Evolutionary conservation across 2,113 vertebrate genomes (phyloP), one percentile per base, ranked within the genome.

Genomic region (Sinocyclocheilus grahami): DNA sequence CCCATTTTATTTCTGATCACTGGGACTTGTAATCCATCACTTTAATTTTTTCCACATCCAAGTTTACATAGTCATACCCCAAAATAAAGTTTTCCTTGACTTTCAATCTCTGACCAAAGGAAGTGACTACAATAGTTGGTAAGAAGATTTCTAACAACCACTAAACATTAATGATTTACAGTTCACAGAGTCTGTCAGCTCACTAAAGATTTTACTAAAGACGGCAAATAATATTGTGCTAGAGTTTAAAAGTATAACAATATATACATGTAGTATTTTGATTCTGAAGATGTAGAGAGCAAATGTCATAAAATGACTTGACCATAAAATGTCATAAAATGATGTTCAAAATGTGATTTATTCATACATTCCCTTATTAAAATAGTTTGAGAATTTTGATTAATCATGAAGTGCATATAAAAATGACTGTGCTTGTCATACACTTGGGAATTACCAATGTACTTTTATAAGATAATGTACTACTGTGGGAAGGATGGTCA

Each of bases 121-220:
- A 72, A 39, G 69, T 22, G 3, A 39, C 10, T 39, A 39, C 39
- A 22, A 22, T 39, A 72, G 69, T 72, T 72, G 69, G 69, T 10
- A 39, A 71, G 16, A 39, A 20, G 33, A 37, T 18, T 37, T 71
- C 2, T 5, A 71, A 71, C 16, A 71, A 71, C 8, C 30, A 37
- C 10, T 33, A 20, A 9, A 71, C 7, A 51, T 85, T 77, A 77
- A 78, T 78, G 16, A 85, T 78, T 78, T 65, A 85, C n/a, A 76
- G 51, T 37, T 12, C 8, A 42, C 42, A 46, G n/a, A 20, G 4
- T 78, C 51, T 37, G 11, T 79, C 27, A n/a, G 33, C 20, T 79
- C 16, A 60, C 33, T 6, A 13, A 71, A 39, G 33, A 33, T 33
- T 67, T 33, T 2, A 33, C 30, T 33, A 33, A 33, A 33, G 13